A percentile compares a stretch with the other conserved stretches of the same genome.
Evolutionary conservation across 2,888 invertebrate genomes (phyloP).

Genomic region (Uropetala carovei): DNA sequence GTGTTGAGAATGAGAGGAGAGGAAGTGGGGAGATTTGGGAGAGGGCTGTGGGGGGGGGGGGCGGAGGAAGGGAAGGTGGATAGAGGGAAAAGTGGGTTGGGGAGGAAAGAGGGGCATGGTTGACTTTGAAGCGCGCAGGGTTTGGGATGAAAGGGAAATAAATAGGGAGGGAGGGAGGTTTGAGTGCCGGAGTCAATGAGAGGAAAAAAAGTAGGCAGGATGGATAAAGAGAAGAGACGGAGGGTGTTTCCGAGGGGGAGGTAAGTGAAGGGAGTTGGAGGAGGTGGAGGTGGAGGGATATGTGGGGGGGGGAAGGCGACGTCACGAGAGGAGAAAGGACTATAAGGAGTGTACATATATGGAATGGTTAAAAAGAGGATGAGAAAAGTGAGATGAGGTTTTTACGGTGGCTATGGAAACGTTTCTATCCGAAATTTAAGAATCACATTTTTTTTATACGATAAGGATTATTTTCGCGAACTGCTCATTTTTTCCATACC

Average conservation of each 20-base stretch:
- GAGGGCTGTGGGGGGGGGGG: too few relatives aligned
- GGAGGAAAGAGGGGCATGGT: background rate
- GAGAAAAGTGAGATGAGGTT: too few relatives aligned
- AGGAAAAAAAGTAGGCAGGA: constrained; percentile 20
- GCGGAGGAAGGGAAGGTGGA: background rate
- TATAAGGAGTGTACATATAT: too few relatives aligned
- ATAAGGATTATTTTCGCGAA: too few relatives aligned
- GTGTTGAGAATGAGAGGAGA: too few relatives aligned
- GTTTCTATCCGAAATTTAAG: too few relatives aligned
- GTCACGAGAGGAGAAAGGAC: too few relatives aligned
- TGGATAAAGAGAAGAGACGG: background rate
- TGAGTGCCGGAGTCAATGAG: constrained; percentile 29
- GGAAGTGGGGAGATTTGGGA: too few relatives aligned
- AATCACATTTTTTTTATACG: too few relatives aligned
- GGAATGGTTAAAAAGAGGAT: too few relatives aligned
- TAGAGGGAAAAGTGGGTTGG: background rate
- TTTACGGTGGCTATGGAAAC: too few relatives aligned
- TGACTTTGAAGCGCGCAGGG: background rate
- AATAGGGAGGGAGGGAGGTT: background rate
- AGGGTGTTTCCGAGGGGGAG: constrained; percentile 13
- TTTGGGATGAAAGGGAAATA: constrained; percentile 1
- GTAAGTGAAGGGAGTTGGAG: background rate
- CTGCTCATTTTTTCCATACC: too few relatives aligned
- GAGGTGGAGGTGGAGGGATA: background rate
- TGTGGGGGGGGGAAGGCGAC: background rate